Base-by-base conservation (phyloP, 2,113 vertebrate genomes). In the Sinocyclocheilus anshuiensis region DNA sequence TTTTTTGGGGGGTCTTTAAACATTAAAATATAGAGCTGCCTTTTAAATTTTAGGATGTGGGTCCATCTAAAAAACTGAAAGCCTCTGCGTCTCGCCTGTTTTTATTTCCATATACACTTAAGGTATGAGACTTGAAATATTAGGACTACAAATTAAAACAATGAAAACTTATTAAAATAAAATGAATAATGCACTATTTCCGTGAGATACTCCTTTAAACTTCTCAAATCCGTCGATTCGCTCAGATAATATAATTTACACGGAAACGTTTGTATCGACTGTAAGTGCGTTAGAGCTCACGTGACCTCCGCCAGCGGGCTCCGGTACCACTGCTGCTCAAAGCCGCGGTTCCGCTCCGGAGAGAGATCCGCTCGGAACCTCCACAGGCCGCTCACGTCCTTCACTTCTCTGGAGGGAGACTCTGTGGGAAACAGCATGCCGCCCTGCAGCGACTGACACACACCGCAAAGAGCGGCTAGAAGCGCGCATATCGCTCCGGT, bases 381-480 rank as follows among this genome's bases (percentile, higher is more conserved):
- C 97, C 97, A 99, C 15, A 97, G 89, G 4, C 98, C 97, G 81
- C 87, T 91, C 57, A 98, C 93, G 61, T 97, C 95, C 91, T 95
- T 98, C 75, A 95, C 84, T 89, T 99, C 97, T 0, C 97, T 93
- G 69, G 93, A 95, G 0, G 93, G 83, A 26, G 95, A 96, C 81
- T 98, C 97, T 42, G 72, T 94, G 2, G 97, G 97, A 82, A 94
- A 97, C 1, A 99, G 93, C 96, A 97, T 95, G 6, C 97, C 97
- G 0, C 93, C 79, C 42, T 67, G 82, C 90, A 92, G 83, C 11
- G 87, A 89, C 36, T 88, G 84, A 12, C 86, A 91, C 86, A 76
- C 29, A 15, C 67, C 82, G 39, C 93, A 88, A 36, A 89, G 10
- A 1, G 89, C 50, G 0, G 59, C 71, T 50, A 87, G 53, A 13